These are phyloP conservation scores for Panthera uncia DNA, from an alignment of 2,113 vertebrate species.

Conservation along the genomic window DNA sequence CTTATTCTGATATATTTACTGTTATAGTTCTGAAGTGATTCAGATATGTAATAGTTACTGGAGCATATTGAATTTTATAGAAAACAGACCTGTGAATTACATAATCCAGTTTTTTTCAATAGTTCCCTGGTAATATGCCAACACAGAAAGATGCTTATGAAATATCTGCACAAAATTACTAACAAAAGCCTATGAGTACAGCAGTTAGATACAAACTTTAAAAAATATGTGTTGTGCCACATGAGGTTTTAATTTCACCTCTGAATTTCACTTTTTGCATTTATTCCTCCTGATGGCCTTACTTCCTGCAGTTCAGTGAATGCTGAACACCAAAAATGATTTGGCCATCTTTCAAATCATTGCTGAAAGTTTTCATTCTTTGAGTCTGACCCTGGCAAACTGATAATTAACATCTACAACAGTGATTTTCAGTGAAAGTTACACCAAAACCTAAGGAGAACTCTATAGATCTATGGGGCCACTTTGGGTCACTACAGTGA, in stretches of 20 bases:
- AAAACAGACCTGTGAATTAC: slow-evolving; percentile 18
- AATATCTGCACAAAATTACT: not conserved
- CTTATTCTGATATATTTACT: not conserved
- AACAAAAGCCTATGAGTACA: not conserved
- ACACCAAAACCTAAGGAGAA: not conserved
- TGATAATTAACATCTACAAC: not conserved
- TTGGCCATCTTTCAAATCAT: not conserved
- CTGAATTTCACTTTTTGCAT: not conserved
- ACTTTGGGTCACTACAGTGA: not conserved
- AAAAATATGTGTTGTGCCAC: not conserved
- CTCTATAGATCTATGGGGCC: not conserved
- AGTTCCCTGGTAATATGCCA: slow-evolving; percentile 11
- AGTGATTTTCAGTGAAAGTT: not conserved
- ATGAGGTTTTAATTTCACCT: not conserved
- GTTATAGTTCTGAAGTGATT: slow-evolving; percentile 2
- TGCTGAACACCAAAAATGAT: not conserved
- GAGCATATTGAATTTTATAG: not conserved
- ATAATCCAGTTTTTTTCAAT: not conserved
- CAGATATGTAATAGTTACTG: not conserved
- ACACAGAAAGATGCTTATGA: not conserved
- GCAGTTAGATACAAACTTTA: not conserved
- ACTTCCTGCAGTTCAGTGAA: not conserved
- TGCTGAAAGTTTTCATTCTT: not conserved
- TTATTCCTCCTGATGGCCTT: not conserved
- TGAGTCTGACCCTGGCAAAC: not conserved